Conservation (phyloP, 2,113 vertebrate genomes). For the Motacilla tschutschensis region DNA sequence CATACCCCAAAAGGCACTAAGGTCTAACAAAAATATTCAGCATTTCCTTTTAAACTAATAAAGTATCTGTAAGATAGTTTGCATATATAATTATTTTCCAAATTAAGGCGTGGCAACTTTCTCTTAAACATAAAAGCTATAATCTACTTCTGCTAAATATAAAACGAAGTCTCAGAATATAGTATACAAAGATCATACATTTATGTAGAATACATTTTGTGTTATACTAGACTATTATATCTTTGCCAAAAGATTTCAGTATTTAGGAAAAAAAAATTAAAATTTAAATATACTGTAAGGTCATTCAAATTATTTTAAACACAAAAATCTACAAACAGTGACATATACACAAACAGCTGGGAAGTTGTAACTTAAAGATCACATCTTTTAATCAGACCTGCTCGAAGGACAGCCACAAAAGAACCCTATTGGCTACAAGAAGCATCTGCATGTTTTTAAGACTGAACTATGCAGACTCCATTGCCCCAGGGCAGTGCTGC, state of each 20-base stretch:
- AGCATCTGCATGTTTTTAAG: conserved; percentile 9
- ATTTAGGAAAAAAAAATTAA: neutral
- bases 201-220: conserved; percentile 48
- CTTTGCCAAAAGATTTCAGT: neutral
- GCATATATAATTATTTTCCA: conserved; percentile 15
- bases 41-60: neutral
- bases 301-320: conserved; percentile 44
- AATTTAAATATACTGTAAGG: conserved; percentile 30
- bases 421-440: neutral
- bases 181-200: conserved; percentile 17
- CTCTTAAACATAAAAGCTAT: conserved; percentile 47
- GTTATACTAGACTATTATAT: conserved; percentile 9
- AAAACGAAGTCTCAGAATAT: conserved; percentile 42
- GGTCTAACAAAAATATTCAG: conserved; percentile 13
- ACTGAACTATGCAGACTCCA: neutral
- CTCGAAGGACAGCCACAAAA: neutral
- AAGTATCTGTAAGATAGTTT: conserved; percentile 9
- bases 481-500: neutral
- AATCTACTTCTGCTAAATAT: conserved; percentile 31
- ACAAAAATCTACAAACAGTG: conserved; percentile 56
- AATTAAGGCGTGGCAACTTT: conserved; percentile 7
- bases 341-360: conserved; percentile 24
- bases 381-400: neutral
- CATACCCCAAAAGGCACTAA: neutral
- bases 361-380: conserved; percentile 26